Percentiles rank a stretch among this genome's conserved stretches.
Evolutionary conservation across 2,797 vertebrate species (phyloP).

Genomic region (Pantherophis vulpinus): DNA sequence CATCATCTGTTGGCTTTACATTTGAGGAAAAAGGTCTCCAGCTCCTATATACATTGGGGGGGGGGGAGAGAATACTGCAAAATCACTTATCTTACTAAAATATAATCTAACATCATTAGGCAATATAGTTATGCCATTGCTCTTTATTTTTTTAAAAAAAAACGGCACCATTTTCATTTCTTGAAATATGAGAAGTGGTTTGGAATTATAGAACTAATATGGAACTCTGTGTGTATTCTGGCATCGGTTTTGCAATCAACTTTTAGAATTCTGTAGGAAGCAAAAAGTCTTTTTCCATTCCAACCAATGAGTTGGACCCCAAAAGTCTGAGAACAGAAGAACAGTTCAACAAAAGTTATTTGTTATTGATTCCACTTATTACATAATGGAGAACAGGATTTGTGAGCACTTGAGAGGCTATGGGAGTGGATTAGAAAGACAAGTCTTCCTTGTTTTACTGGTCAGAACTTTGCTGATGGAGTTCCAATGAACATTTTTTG

Average conservation of each 20-base stretch:
- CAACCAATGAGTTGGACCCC: background rate
- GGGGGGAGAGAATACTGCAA: slow-evolving; percentile 8
- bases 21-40: slow-evolving; percentile 41
- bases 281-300: background rate
- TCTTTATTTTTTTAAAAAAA: background rate
- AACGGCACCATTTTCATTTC: background rate
- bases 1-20: slow-evolving; percentile 45
- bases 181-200: background rate
- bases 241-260: background rate
- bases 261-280: background rate
- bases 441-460: background rate
- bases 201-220: background rate
- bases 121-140: background rate
- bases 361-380: background rate
- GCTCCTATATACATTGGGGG: background rate
- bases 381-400: background rate
- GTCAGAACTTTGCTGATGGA: background rate
- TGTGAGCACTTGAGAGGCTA: background rate
- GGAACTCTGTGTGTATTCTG: background rate
- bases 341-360: background rate
- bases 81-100: slow-evolving; percentile 40
- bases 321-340: background rate
- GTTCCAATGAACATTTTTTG: background rate
- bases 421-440: background rate
- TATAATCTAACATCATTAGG: slow-evolving; percentile 9